Evolutionary conservation across 1,140 invertebrate species (phyloP).

Genomic region (Yoshiicerus persimilis): DNA sequence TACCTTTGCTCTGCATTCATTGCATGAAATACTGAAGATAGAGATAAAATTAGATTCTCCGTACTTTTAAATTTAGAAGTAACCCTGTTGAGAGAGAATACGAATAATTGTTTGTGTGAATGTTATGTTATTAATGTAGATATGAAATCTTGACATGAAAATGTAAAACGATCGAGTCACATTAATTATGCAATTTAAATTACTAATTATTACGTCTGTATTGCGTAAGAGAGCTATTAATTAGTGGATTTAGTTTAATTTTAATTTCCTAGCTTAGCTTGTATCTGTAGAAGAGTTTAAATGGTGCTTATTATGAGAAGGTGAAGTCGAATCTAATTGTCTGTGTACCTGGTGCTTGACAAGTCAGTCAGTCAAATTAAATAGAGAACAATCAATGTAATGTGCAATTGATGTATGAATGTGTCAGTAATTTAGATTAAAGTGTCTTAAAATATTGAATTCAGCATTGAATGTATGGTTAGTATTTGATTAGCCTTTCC

Average conservation of each 20-base stretch:
- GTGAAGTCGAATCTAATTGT: neutral
- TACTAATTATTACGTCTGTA: neutral
- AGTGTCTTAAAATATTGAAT: neutral
- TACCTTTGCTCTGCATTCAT: neutral
- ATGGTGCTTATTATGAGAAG: neutral
- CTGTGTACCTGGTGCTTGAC: neutral
- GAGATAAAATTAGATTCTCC: no score
- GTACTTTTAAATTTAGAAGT: no score
- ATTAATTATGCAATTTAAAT: neutral
- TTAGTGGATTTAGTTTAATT: neutral
- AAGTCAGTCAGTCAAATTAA: neutral
- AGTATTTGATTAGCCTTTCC: neutral
- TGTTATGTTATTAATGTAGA: neutral
- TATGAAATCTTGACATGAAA: neutral
- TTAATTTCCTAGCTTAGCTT: neutral
- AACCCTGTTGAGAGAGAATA: neutral
- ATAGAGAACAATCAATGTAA: neutral
- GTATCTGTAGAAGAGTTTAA: neutral
- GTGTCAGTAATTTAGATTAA: neutral
- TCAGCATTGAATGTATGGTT: neutral
- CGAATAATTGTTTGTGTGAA: neutral
- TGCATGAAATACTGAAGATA: neutral
- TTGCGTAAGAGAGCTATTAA: neutral
- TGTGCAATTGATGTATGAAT: neutral
- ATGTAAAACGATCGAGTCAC: neutral